A percentile compares a stretch with the other conserved stretches of the same genome.
These are phyloP conservation scores for Drosophila novamexicana DNA, from an alignment of 1,140 invertebrate genomes.

Conservation along the genomic window DNA sequence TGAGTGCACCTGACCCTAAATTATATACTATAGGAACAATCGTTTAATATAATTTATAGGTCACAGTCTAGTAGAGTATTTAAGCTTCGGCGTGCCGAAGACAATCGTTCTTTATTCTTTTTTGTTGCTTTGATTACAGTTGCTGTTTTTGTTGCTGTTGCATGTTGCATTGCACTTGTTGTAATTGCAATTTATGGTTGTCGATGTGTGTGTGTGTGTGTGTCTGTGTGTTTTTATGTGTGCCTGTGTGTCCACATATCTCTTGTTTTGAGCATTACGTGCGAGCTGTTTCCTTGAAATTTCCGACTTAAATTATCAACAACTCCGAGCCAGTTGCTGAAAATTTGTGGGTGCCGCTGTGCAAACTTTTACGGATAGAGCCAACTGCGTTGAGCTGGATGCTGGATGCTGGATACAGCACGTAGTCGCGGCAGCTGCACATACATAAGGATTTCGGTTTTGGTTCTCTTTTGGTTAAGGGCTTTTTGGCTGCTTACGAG, in stretches of 20 bases:
- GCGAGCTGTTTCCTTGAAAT: conserved; percentile 67
- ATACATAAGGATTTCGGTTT: conserved; percentile 75
- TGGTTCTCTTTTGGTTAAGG: conserved; percentile 56
- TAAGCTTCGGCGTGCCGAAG: no score
- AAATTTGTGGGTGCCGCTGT: conserved; percentile 67
- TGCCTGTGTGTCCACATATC: conserved; percentile 21
- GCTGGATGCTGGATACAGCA: conserved; percentile 48
- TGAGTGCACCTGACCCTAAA: no score
- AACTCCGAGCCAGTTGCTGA: conserved; percentile 57
- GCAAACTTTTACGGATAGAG: conserved; percentile 58
- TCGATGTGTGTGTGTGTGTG: conserved; percentile 8
- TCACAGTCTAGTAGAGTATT: no score
- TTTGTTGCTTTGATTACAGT: conserved; percentile 64
- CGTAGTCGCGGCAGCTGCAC: conserved; percentile 70
- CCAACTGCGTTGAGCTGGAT: background rate
- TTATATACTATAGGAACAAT: no score
- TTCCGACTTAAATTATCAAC: conserved; percentile 82
- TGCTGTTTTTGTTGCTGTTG: conserved; percentile 38
- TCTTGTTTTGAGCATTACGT: conserved; percentile 60
- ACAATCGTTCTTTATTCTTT: background rate
- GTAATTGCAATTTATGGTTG: conserved; percentile 73
- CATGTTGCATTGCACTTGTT: conserved; percentile 62
- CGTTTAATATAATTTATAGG: no score
- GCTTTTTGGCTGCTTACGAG: conserved; percentile 43
- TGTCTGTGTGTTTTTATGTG: background rate